Base-by-base conservation (phyloP, 2,797 vertebrate genomes). In the Sebastolobus altivelis region DNA sequence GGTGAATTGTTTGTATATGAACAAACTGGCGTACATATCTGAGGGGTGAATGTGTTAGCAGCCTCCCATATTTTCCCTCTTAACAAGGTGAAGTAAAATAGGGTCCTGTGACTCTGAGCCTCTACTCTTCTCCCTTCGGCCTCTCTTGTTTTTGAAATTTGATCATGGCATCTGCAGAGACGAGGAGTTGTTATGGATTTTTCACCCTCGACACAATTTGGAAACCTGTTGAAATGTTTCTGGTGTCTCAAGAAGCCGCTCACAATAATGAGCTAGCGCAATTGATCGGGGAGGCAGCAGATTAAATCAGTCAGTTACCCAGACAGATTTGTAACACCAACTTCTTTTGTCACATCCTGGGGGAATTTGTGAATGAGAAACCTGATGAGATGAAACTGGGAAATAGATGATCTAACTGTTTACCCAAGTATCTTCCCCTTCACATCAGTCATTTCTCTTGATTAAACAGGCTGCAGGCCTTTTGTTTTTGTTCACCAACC, bases 391-490 rank as follows among this genome's bases (percentile, higher is more conserved):
- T 58, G 60, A 67, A 76, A 63, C 31, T 20, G 9, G 31, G 29
- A 59, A 37, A 38, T 40, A 4, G 11, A 38, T 52, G 27, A 14
- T 73, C 8, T 27, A 61, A 14, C 25, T 66, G 35, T 75, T 71
- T 43, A 40, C 27, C 14, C 11, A 2, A 38, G 37, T 35, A 22
- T 35, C 16, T 70, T 38, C 46, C 3, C 11, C 18, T 35, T 52
- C 18, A 68, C 37, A 58, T 75, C 16, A 29, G 10, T 18, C 4
- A 62, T 22, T 71, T 16, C 7, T 65, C 43, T 56, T 76, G 35
- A 72, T 87, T 83, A 16, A 84, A 67, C 52, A 7, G 14, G 25
- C 5, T n/a, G 1, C 2, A 66, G 20, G 54, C 66, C 77, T 87
- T 62, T 54, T 60, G 13, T 75, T 72, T 40, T 29, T 35, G 9